Percentiles rank a stretch among this genome's conserved stretches.
Conservation (phyloP, 2,797 vertebrate species). For the Phoxinus dragarum region DNA sequence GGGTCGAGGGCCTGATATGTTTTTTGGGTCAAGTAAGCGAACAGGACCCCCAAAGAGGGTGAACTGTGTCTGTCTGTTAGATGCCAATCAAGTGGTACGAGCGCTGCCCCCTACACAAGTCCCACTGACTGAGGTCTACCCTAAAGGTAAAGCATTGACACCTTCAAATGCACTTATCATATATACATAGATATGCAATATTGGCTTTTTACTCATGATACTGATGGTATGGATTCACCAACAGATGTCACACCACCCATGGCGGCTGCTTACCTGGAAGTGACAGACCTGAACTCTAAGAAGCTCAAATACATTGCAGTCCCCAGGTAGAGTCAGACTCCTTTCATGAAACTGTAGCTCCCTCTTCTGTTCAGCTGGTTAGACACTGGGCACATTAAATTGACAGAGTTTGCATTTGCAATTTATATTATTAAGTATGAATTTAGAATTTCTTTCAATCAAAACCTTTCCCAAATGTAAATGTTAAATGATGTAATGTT, state of each 20-base stretch:
- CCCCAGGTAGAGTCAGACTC: slow-evolving; percentile 79
- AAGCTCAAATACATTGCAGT: slow-evolving; percentile 95
- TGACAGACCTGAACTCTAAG: slow-evolving; percentile 92
- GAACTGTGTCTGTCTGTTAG: slow-evolving; percentile 86
- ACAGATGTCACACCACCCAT: slow-evolving; percentile 88
- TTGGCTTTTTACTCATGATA: neutral
- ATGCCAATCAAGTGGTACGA: slow-evolving; percentile 89
- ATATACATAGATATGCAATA: neutral
- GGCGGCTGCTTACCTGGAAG: slow-evolving; percentile 91
- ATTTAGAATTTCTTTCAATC: neutral
- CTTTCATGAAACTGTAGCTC: slow-evolving; percentile 32
- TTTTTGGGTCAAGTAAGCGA: slow-evolving; percentile 79
- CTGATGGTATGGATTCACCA: slow-evolving; percentile 23
- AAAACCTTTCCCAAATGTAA: neutral
- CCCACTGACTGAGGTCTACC: slow-evolving; percentile 90
- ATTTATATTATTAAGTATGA: neutral
- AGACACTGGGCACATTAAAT: neutral
- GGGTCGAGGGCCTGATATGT: slow-evolving; percentile 68
- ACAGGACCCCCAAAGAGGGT: slow-evolving; percentile 75
- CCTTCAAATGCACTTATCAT: neutral
- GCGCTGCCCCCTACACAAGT: slow-evolving; percentile 87
- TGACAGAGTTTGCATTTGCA: neutral
- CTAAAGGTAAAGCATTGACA: slow-evolving; percentile 84
- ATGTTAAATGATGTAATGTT: neutral
- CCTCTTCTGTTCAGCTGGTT: slow-evolving; percentile 41